phyloP scores from a whole-genome alignment of 2,113 vertebrate genomes.

The Hippopotamus amphibius region DNA sequence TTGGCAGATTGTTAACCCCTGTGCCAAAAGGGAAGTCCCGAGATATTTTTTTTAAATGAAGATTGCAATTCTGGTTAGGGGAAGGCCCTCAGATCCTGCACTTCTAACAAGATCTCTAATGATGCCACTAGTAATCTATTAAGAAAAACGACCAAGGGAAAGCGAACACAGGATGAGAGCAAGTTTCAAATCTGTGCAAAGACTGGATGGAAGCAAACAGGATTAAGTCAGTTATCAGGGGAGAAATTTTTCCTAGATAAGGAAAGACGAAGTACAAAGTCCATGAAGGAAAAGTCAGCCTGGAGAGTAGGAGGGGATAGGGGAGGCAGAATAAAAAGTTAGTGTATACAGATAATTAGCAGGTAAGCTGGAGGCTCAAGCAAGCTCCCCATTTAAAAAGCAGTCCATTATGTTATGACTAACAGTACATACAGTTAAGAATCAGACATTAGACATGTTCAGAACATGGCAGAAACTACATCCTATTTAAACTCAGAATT shows the following conservation, averaged over 20 bases:
- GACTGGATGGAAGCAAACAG: neutral
- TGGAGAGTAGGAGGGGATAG: neutral
- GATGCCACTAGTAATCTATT: neutral
- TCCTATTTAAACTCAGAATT: neutral
- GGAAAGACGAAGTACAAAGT: neutral
- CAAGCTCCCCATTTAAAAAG: neutral
- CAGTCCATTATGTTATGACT: neutral
- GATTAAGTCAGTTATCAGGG: too few species aligned
- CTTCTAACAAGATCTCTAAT: neutral
- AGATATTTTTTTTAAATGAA: neutral
- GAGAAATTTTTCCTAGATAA: neutral
- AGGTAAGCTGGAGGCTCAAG: neutral
- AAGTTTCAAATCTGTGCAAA: neutral
- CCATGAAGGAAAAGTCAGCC: neutral
- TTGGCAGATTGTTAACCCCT: too few species aligned
- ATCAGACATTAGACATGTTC: neutral
- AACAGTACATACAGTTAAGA: neutral
- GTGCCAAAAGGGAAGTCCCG: too few species aligned
- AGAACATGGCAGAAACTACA: neutral
- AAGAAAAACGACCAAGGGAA: neutral
- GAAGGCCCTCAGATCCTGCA: neutral
- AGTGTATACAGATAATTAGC: neutral
- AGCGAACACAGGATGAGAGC: neutral
- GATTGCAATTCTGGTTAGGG: neutral
- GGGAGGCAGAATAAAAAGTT: neutral